Conservation (phyloP, 35 echinoderm and acorn worm genomes). For the Acanthaster planci region DNA sequence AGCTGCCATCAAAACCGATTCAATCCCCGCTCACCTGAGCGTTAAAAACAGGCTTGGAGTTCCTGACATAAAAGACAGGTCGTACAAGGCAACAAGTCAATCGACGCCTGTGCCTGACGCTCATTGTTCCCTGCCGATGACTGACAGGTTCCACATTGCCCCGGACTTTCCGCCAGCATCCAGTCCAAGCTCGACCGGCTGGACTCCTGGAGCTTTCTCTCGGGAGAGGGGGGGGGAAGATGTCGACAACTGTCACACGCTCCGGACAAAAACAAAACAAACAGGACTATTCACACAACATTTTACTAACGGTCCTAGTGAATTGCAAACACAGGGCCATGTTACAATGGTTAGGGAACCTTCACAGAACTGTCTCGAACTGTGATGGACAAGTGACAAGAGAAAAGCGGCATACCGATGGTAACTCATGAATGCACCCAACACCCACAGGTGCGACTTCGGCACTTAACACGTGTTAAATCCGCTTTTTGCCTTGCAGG, state of each 20-base stretch:
- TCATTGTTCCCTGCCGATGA: conserved; percentile 13
- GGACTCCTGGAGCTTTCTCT: conserved; percentile 5
- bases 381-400: conserved; percentile 15
- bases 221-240: background rate
- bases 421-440: background rate
- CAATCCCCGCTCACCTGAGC: conserved; percentile 27
- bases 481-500: conserved; percentile 5
- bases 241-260: conserved; percentile 21
- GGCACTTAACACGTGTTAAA: conserved; percentile 26
- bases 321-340: background rate
- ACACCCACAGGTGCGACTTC: conserved; percentile 11
- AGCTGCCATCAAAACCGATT: background rate
- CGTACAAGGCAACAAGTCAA: conserved; percentile 25
- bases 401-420: conserved; percentile 5
- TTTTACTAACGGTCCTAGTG: background rate
- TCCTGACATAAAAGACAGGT: background rate
- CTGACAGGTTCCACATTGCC: background rate
- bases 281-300: background rate
- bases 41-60: conserved; percentile 2
- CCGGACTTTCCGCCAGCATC: background rate
- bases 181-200: background rate
- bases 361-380: background rate
- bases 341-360: conserved; percentile 11
- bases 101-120: background rate
- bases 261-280: conserved; percentile 29